These are phyloP conservation scores for Holcopasites calliopsidis DNA, from an alignment of 1,140 invertebrate species.

Conservation along the genomic window DNA sequence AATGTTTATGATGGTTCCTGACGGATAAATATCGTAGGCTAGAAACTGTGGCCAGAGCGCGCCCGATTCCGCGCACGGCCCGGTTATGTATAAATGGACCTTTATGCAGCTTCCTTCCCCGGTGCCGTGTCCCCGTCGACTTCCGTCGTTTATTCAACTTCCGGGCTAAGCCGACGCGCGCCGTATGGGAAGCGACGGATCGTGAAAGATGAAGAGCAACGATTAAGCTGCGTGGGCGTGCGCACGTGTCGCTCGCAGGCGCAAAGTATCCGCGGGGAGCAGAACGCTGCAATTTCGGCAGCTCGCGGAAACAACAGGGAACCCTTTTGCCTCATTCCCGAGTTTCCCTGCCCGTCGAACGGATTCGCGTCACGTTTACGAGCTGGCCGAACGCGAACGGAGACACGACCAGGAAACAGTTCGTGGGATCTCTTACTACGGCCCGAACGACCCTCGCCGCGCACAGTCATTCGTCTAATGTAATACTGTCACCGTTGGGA, in stretches of 20 bases:
- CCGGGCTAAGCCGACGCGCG: conserved; percentile 47
- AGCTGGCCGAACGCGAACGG: conserved; percentile 20
- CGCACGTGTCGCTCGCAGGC: background rate
- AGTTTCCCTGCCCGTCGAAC: conserved; percentile 1
- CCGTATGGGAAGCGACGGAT: conserved; percentile 54
- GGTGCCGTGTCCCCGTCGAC: conserved; percentile 4
- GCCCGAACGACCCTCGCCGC: background rate
- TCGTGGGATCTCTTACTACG: conserved; percentile 24
- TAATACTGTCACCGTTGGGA: background rate
- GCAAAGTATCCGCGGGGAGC: background rate
- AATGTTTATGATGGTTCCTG: no score
- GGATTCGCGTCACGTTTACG: conserved; percentile 35
- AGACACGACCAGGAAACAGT: conserved; percentile 18
- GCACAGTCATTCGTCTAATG: background rate
- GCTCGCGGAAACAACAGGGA: conserved; percentile 26
- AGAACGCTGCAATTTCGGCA: conserved; percentile 7
- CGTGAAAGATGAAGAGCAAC: conserved; percentile 47
- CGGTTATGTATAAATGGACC: no score
- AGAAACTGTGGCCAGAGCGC: no score
- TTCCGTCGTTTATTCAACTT: conserved; percentile 55
- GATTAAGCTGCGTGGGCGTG: conserved; percentile 31
- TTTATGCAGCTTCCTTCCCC: conserved; percentile 45
- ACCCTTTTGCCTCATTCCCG: conserved; percentile 16
- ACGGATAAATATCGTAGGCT: no score
- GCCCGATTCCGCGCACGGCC: no score